Conservation (phyloP, 2,888 invertebrate species). For the Mycogona germanica region DNA sequence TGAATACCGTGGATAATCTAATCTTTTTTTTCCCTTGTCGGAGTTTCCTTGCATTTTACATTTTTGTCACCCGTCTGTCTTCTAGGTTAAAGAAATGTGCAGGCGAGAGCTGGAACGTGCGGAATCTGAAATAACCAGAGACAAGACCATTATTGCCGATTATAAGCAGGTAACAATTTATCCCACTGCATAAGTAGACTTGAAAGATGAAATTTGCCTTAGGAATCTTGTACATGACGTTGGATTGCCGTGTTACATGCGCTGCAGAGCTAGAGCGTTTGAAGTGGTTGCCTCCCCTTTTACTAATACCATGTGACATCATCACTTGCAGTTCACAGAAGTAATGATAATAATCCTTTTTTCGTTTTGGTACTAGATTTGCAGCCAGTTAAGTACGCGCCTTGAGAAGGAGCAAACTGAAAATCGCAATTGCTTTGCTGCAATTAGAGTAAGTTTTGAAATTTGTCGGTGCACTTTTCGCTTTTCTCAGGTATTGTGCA, state of each 20-base stretch:
- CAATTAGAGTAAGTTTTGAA: constrained; percentile 3
- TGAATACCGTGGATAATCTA: no score
- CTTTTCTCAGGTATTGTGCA: no score
- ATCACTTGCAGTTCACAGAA: no score
- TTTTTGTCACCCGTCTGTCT: no score
- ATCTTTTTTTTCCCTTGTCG: no score
- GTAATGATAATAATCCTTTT: constrained; percentile 6
- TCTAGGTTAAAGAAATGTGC: constrained; percentile 59
- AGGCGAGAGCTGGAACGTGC: constrained; percentile 60
- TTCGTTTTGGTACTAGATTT: constrained; percentile 32
- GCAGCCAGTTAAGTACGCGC: constrained; percentile 62
- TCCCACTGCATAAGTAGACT: not conserved
- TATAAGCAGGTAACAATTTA: constrained; percentile 69
- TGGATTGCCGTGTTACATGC: no score
- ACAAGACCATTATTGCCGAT: constrained; percentile 71
- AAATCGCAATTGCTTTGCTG: constrained; percentile 43
- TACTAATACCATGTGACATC: not conserved
- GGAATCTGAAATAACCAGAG: constrained; percentile 56
- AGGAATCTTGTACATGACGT: no score
- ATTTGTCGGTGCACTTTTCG: no score
- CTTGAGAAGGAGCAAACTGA: constrained; percentile 66
- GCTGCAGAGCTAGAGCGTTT: not conserved
- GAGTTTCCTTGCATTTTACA: no score
- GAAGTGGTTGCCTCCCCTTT: not conserved
- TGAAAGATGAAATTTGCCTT: not conserved